Conservation (phyloP, 2,797 vertebrate species). For the Loriculus beryllinus region DNA sequence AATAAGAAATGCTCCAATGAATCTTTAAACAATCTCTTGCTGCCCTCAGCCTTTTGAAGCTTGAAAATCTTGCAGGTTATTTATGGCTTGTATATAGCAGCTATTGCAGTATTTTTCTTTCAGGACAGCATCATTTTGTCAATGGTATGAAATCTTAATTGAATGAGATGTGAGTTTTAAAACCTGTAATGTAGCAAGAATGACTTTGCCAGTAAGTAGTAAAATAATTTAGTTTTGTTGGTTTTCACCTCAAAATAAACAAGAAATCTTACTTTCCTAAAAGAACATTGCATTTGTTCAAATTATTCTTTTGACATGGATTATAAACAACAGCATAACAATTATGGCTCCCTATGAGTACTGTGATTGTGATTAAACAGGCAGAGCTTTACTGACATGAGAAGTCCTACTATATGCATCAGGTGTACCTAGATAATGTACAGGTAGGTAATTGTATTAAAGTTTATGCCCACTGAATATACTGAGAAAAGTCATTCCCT, state of each 20-base stretch:
- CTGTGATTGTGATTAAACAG: not conserved
- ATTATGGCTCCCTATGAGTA: not conserved
- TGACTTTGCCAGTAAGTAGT: conserved; percentile 16
- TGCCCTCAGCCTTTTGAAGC: conserved; percentile 11
- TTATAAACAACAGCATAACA: not conserved
- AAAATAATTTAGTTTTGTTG: conserved; percentile 28
- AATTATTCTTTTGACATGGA: not conserved
- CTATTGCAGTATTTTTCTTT: conserved; percentile 35
- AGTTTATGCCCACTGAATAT: not conserved
- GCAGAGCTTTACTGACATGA: not conserved
- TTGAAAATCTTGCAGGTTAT: conserved; percentile 48
- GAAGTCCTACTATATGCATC: not conserved
- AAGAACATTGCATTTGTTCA: not conserved
- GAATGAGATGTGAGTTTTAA: conserved; percentile 46
- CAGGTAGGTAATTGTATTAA: not conserved
- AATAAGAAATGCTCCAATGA: conserved; percentile 4
- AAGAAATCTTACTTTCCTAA: conserved; percentile 48
- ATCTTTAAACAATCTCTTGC: conserved; percentile 3
- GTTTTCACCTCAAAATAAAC: not conserved
- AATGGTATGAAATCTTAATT: conserved; percentile 55
- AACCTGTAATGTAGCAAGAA: conserved; percentile 17
- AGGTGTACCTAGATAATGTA: not conserved
- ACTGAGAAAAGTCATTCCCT: not conserved
- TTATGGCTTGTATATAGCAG: conserved; percentile 53
- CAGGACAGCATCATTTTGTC: conserved; percentile 22